Evolutionary conservation across 2,888 invertebrate genomes (phyloP).

Genomic region (Pandemis cinnamomeana): DNA sequence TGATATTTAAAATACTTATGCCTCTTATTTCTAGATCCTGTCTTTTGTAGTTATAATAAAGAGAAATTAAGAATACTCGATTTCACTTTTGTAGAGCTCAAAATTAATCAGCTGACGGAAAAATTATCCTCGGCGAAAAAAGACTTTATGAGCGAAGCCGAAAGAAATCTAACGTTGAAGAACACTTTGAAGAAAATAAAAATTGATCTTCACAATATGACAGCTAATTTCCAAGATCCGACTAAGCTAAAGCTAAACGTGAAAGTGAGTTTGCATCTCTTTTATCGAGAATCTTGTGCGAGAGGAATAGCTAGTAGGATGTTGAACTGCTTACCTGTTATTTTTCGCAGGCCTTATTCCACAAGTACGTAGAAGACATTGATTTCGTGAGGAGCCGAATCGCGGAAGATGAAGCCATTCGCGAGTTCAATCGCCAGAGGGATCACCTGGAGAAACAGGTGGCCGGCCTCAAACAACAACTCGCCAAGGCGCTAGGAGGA

Average conservation of each 20-base stretch:
- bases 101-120: constrained; percentile 90
- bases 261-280: constrained; percentile 65
- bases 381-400: constrained; percentile 87
- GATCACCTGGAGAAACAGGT: constrained; percentile 90
- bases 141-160: constrained; percentile 87
- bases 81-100: constrained; percentile 84
- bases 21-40: neutral
- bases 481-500: constrained; percentile 69
- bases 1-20: neutral
- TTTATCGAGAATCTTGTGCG: neutral
- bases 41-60: neutral
- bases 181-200: constrained; percentile 89
- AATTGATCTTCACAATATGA: constrained; percentile 92
- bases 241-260: constrained; percentile 84
- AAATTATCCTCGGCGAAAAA: constrained; percentile 89
- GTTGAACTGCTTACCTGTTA: neutral
- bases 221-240: constrained; percentile 91
- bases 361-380: constrained; percentile 89
- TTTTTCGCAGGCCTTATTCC: constrained; percentile 82
- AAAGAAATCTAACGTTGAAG: constrained; percentile 85
- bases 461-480: constrained; percentile 66
- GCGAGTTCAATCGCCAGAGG: constrained; percentile 91
- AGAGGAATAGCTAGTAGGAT: neutral
- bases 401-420: constrained; percentile 88
- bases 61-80: neutral